Conservation (phyloP, 2,888 invertebrate genomes). For the Microdon myrmicae region DNA sequence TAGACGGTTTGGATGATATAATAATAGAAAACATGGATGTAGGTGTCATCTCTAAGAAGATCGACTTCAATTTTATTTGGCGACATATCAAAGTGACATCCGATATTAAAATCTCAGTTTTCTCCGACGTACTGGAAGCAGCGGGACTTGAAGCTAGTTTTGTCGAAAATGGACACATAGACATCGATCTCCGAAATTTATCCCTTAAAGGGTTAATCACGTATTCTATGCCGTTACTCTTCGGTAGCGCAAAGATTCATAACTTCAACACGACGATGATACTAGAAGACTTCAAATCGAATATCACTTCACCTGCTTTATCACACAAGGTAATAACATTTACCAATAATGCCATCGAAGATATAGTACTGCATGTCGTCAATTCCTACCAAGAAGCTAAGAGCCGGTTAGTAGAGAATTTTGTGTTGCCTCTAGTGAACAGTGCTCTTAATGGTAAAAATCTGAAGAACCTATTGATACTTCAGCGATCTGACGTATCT, state of each 20-base stretch:
- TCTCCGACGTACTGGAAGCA: conserved; percentile 14
- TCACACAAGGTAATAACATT: conserved; percentile 55
- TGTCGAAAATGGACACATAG: conserved; percentile 58
- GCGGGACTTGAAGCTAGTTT: conserved; percentile 57
- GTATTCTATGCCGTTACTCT: conserved; percentile 60
- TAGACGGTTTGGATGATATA: conserved; percentile 45
- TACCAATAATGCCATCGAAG: conserved; percentile 58
- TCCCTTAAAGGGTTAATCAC: conserved; percentile 57
- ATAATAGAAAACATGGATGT: conserved; percentile 37
- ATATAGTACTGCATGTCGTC: conserved; percentile 54
- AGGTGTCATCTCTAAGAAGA: conserved; percentile 33
- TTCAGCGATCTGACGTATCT: too few species aligned
- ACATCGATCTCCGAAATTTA: conserved; percentile 58
- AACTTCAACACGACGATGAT: conserved; percentile 57
- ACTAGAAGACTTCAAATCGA: conserved; percentile 56
- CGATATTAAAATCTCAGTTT: conserved; percentile 19
- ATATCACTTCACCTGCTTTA: conserved; percentile 59
- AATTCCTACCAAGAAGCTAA: conserved; percentile 57
- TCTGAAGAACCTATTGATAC: conserved; percentile 46
- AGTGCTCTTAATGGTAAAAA: conserved; percentile 59
- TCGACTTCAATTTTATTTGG: conserved; percentile 46
- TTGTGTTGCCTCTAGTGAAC: conserved; percentile 58
- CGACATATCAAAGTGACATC: conserved; percentile 34
- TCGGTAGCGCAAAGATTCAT: conserved; percentile 61
- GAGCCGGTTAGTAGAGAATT: conserved; percentile 58